Base-by-base conservation (phyloP, 2,797 vertebrate genomes). In the Percopsis omiscomaycus region DNA sequence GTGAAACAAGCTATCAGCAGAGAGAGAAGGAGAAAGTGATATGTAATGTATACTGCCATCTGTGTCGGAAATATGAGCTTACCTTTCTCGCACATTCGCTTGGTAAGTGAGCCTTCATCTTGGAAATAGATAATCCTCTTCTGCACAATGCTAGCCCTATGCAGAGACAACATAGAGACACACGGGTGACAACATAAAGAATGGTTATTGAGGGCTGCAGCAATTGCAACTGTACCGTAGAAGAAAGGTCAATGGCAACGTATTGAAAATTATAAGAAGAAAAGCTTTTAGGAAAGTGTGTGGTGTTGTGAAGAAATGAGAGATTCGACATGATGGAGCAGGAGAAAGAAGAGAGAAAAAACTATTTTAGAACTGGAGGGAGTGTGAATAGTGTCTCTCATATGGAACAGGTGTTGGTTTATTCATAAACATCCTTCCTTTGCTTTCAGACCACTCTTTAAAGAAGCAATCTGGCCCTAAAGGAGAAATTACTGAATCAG, bases 81-180 rank as follows among this genome's bases (percentile, higher is more conserved):
- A 98, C 97, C 97, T 96, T 93, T 97, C 81, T 98, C 96, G 86
- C 97, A 99, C 77, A 99, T 92, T 81, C 89, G 94, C 92, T 94
- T 97, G 16, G 96, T 98, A 70, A 99, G 94, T 68, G 93, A 94
- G 58, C 96, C 97, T 77, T 98, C 96, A 78, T 98, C 95, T 84
- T 96, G 96, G 87, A 98, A 98, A 89, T 94, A 95, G 87, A 97
- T 97, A 3, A 98, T 95, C 77, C 93, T 94, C 75, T 96, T 98
- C 92, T 98, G 96, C 74, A 98, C 95, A 59, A 99, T 96, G 80
- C 96, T 98, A 63, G 95, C 97, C 86, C 97, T 99, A 71, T 32
- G 81, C 70, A 69, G n/a, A 79, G 62, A 42, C 48, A 8, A 66
- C 1, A 48, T 64, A 46, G 77, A 62, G 45, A 76, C 15, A 80